Evolutionary conservation across 2,888 invertebrate species (phyloP), one percentile per base, ranked within the genome.

Genomic region (Mesorhabditis sp.): DNA sequence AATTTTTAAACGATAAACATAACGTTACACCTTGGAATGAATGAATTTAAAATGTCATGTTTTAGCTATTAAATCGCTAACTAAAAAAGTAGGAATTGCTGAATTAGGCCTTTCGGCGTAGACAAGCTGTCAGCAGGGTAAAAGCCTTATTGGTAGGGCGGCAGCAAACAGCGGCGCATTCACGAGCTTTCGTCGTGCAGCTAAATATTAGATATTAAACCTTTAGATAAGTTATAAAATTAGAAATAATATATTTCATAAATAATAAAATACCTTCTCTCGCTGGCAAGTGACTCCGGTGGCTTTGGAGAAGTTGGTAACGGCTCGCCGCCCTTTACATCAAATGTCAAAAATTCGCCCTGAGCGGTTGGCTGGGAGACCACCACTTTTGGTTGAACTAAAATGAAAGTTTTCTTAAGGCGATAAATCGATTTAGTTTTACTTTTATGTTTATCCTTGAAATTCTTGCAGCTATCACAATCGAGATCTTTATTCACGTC

Each of bases 391-490:
- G 58, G 7, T 50, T 50, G 7, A 10, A 50, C 58, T 50, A n/a
- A 50, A 50, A 10, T 50, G 10, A n/a, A n/a, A 13, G 58, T 13
- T 50, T 50, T 50, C 58, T 50, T 50, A 28, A 28, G 28, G 28
- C 28, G 28, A 28, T 28, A 28, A 28, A 28, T 28, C 28, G 28
- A 28, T 28, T 28, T 28, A 28, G 28, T 28, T n/a, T 50, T n/a
- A 50, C 58, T n/a, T 50, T 50, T 50, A 50, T 50, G 58, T 50
- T 50, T 50, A 13, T 50, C 58, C n/a, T 50, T 50, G n/a, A 50
- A 50, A 13, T 50, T 50, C 58, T 50, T 50, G 58, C 58, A 50
- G n/a, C 58, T 50, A 13, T 50, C 58, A 50, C 58, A 50, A 50
- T 50, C 58, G 58, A 13, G 10, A 50, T 50, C 58, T n/a, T n/a